Evolutionary conservation across 2,113 vertebrate species (phyloP).

Genomic region (Phocoena sinus): DNA sequence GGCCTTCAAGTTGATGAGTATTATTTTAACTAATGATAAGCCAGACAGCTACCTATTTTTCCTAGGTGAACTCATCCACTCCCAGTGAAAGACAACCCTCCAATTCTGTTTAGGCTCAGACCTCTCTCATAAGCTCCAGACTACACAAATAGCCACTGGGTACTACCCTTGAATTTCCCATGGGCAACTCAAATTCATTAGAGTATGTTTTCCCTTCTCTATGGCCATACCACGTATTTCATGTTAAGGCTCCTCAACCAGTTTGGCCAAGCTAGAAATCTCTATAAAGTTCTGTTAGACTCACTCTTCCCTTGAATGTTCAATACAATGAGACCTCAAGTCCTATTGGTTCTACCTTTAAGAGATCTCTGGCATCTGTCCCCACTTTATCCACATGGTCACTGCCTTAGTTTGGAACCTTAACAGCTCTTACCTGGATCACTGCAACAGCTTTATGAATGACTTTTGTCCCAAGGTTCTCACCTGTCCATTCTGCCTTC

Average conservation of each 20-base stretch:
- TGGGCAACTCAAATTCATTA: not conserved
- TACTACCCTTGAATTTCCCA: not conserved
- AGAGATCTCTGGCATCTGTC: not conserved
- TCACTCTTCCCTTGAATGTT: not conserved
- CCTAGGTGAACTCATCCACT: not conserved
- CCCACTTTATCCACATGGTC: no score
- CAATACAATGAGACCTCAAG: not conserved
- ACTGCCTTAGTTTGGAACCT: not conserved
- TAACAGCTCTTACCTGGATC: not conserved
- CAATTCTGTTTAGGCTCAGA: not conserved
- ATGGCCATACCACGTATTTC: not conserved
- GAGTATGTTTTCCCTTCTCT: no score
- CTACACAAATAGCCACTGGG: not conserved
- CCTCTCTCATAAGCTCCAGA: not conserved
- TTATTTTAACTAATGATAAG: not conserved
- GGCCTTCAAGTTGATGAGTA: not conserved
- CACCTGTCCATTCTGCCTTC: not conserved
- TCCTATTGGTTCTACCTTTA: not conserved
- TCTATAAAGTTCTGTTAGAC: not conserved
- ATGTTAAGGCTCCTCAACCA: not conserved
- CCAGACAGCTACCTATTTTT: not conserved
- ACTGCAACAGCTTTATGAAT: not conserved
- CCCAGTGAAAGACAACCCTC: not conserved
- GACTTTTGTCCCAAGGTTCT: not conserved
- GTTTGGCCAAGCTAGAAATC: not conserved